Percentiles rank a stretch among this genome's conserved stretches.
These are phyloP conservation scores for Zosterops japonicus DNA, from an alignment of 2,113 vertebrate species.

Conservation along the genomic window DNA sequence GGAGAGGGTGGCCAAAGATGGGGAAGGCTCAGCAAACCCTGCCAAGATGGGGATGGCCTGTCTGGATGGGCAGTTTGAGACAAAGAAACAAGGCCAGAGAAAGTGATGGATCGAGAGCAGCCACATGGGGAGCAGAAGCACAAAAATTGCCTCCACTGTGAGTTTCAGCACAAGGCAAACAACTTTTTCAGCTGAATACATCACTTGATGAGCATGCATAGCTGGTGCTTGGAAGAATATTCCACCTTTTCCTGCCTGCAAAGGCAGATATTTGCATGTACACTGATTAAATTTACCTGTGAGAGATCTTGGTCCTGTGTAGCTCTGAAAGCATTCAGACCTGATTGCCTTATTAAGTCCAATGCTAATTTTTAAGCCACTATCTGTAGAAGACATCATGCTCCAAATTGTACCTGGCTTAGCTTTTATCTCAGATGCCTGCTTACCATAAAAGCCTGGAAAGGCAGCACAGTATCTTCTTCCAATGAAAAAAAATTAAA, in stretches of 20 bases:
- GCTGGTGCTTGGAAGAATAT: background rate
- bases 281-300: background rate
- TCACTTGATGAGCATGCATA: background rate
- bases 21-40: background rate
- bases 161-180: background rate
- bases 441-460: slow-evolving; percentile 7
- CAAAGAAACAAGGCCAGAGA: background rate
- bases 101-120: background rate
- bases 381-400: slow-evolving; percentile 29
- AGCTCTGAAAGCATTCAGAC: background rate
- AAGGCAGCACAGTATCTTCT: background rate
- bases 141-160: background rate
- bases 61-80: background rate
- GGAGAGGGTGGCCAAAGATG: background rate
- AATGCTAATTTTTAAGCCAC: slow-evolving; percentile 35
- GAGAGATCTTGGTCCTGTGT: background rate
- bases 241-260: background rate
- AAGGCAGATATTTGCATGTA: background rate
- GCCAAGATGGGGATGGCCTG: background rate
- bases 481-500: background rate
- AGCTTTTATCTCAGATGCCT: slow-evolving; percentile 41
- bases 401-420: slow-evolving; percentile 47
- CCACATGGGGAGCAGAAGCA: background rate
- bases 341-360: slow-evolving; percentile 1
- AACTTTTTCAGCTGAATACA: background rate